Base-by-base conservation (phyloP, 2,888 invertebrate genomes). In the Bembecia ichneumoniformis region DNA sequence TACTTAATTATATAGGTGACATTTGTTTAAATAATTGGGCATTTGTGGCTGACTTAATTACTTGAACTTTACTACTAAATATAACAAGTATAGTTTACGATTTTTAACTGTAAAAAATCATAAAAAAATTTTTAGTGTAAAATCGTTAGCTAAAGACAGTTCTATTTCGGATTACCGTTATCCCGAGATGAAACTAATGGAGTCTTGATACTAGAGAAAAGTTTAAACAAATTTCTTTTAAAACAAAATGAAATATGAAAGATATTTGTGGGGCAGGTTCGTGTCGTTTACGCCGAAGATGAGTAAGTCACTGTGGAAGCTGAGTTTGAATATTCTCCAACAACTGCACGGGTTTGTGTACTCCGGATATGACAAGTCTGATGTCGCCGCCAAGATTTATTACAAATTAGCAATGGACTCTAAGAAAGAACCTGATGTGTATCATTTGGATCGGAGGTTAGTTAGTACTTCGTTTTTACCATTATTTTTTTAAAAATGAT, bases 251-350 rank as follows among this genome's bases (percentile, higher is more conserved):
- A 40, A 40, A 40, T 40, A 11, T 40, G n/a, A 40, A 40, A 40
- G 5, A 11, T 51, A 10, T 43, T 3, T 36, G 15, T 46, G 10
- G 40, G 17, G 20, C 79, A 94, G 94, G 72, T 90, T 94, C 58
- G 87, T 93, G 66, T 80, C 90, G 55, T 90, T 91, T 70, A 90
- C 92, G 3, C 94, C 94, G 0, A 90, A 91, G 67, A 86, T 94
- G 77, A 90, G 91, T 62, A 91, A 88, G 62, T 90, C 91, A 46
- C 58, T 92, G 16, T 82, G 89, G 87, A 70, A 72, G 55, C 63
- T 87, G 43, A 84, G 84, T 53, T 62, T 74, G 58, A 71, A 66
- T 52, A 47, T 86, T 46, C 55, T 87, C 40, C 74, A 82, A 34
- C 87, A 88, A 58, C 64, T 87, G 4, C 87, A 86, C 55, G 80